Evolutionary conservation across 2,113 vertebrate species (phyloP), one percentile per base, ranked within the genome.

Genomic region (Thamnophis sirtalis): DNA sequence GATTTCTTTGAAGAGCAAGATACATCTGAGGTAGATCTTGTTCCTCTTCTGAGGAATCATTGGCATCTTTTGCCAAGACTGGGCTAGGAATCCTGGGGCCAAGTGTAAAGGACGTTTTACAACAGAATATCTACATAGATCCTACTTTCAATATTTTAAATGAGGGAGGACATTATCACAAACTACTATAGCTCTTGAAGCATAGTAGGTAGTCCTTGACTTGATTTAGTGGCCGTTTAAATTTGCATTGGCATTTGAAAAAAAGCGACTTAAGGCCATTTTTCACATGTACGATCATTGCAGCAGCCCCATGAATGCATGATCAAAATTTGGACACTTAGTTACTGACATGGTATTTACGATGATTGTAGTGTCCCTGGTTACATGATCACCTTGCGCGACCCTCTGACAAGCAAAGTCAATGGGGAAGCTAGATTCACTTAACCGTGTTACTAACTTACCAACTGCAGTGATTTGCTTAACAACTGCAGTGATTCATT

Each of bases 1-100:
- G 99, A 99, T 85, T 99, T 99, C 95, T 99, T 98, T n/a, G 99
- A 99, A 97, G 98, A 99, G 94, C 97, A 98, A 95, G 98, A 99
- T 88, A 98, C 98, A 0, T 95, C 98, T 0, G 98, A 99, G 98
- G 99, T 99, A 88, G 87, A 96, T 95, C 15, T n/a, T 43, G 43
- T 43, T 92, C 84, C 11, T 86, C 63, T 68, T 68, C 28, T 68
- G 28, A 56, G 63, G 10, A 55, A 26, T 26, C 9, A 51, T 9
- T 92, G 49, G 48, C 55, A 22, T 21, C 33, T 22, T 49, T 54
- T 86, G 21, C 22, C 53, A 50, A 5, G 22, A 28, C 54, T 24
- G 38, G 9, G 33, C 51, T 48, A 28, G 51, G 33, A 28, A 50
- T 54, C 73, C 22, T 51, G 26, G 60, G 7, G 26, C 9, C 58